Evolutionary conservation across 2,888 invertebrate species (phyloP).

Genomic region (Tinea semifulvella): DNA sequence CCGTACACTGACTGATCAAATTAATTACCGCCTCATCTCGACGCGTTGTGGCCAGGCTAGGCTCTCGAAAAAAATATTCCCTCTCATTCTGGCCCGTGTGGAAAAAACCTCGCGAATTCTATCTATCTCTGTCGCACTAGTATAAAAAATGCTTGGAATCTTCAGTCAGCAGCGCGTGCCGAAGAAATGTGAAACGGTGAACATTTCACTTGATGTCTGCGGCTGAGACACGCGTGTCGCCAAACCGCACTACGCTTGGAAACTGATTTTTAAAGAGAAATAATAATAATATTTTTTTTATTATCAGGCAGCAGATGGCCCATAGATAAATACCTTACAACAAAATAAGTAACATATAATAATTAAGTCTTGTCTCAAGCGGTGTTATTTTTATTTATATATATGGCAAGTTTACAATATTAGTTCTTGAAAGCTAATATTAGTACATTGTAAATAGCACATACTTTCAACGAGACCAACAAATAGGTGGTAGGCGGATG

Average conservation of each 20-base stretch:
- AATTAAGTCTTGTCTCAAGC: too few species aligned
- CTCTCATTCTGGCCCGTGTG: conserved; percentile 25
- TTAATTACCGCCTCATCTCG: conserved; percentile 61
- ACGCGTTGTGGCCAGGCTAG: conserved; percentile 26
- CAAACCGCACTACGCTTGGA: conserved; percentile 1
- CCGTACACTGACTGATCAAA: conserved; percentile 56
- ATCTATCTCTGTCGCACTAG: conserved; percentile 21
- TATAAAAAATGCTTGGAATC: conserved; percentile 43
- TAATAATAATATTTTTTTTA: too few species aligned
- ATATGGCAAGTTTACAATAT: too few species aligned
- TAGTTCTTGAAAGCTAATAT: too few species aligned
- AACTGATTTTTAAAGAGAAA: too few species aligned
- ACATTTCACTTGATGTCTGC: conserved; percentile 41
- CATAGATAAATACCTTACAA: too few species aligned
- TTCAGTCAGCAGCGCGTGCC: conserved; percentile 49
- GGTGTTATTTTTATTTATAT: too few species aligned
- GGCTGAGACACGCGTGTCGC: conserved; percentile 8
- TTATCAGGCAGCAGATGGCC: too few species aligned
- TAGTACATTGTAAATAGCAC: too few species aligned
- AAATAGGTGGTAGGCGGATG: too few species aligned
- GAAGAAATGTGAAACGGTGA: conserved; percentile 45
- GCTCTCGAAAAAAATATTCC: conserved; percentile 36
- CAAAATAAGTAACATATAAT: too few species aligned
- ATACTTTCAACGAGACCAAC: too few species aligned
- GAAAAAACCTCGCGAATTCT: conserved; percentile 16